phyloP scores from a whole-genome alignment of 92 coral and sea anemone species.

The Ricordea florida region DNA sequence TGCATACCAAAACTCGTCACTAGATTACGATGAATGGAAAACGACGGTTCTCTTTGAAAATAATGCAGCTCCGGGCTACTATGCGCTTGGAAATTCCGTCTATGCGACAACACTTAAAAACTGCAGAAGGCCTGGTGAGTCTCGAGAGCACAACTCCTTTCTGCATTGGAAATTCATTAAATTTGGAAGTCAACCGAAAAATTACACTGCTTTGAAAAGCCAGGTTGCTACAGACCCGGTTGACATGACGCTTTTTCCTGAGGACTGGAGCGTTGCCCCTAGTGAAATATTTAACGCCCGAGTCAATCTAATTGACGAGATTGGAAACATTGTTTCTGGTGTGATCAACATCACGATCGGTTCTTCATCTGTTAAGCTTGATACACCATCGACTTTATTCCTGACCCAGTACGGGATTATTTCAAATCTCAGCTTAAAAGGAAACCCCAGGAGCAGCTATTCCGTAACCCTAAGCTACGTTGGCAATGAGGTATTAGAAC shows the following conservation, averaged over 20 bases:
- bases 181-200: conserved; percentile 42
- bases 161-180: conserved; percentile 79
- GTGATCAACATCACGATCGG: conserved; percentile 35
- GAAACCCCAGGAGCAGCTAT: conserved; percentile 53
- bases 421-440: conserved; percentile 50
- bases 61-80: conserved; percentile 54
- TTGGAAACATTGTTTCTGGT: conserved; percentile 62
- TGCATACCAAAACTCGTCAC: conserved; percentile 47
- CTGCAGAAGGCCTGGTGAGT: conserved; percentile 77
- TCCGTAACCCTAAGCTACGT: conserved; percentile 62
- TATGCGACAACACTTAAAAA: conserved; percentile 84
- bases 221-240: conserved; percentile 87
- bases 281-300: conserved; percentile 61
- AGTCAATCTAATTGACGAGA: conserved; percentile 56
- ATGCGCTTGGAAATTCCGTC: conserved; percentile 68
- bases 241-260: conserved; percentile 25
- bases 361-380: conserved; percentile 32
- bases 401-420: conserved; percentile 49
- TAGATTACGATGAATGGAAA: conserved; percentile 76
- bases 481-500: conserved; percentile 59
- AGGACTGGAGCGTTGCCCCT: conserved; percentile 79
- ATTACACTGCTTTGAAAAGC: conserved; percentile 10
- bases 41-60: conserved; percentile 71
- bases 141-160: conserved; percentile 66
- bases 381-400: conserved; percentile 71